Evolutionary conservation across 1,140 invertebrate species (phyloP).

Genomic region (Zaprionus inermis): DNA sequence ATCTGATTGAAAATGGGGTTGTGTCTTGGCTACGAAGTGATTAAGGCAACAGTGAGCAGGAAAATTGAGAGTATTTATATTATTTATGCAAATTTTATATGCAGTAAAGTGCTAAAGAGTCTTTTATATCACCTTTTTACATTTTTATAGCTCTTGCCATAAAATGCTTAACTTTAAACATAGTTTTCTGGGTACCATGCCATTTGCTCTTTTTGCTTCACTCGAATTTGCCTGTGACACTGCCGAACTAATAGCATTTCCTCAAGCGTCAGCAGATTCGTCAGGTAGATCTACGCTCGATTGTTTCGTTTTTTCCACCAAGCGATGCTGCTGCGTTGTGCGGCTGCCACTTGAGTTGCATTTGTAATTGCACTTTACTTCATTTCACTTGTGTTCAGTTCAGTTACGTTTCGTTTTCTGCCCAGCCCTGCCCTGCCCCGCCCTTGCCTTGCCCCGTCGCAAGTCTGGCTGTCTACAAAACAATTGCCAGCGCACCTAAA

Average conservation of each 20-base stretch:
- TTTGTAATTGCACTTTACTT: constrained; percentile 80
- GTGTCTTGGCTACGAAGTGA: neutral
- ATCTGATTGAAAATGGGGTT: neutral
- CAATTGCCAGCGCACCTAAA: constrained; percentile 68
- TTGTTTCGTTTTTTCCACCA: neutral
- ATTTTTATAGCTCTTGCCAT: neutral
- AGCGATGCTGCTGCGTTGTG: constrained; percentile 35
- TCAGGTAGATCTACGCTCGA: constrained; percentile 13
- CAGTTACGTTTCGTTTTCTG: constrained; percentile 27
- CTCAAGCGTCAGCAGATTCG: constrained; percentile 9
- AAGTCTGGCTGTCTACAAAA: constrained; percentile 57
- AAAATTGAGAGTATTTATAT: no score
- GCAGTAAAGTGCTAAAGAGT: no score
- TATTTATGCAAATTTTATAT: no score
- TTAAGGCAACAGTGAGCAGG: neutral
- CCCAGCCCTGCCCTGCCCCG: constrained; percentile 2
- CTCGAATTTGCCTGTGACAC: constrained; percentile 56
- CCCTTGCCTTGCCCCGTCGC: no score
- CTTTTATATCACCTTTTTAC: neutral
- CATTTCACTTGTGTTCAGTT: constrained; percentile 45
- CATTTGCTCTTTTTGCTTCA: constrained; percentile 10
- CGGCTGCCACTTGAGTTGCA: constrained; percentile 74
- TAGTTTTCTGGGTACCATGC: neutral
- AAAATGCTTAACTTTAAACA: neutral
- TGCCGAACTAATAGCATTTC: constrained; percentile 41